Conservation (phyloP, 1,140 invertebrate species). For the Wiebesia pumilae region DNA sequence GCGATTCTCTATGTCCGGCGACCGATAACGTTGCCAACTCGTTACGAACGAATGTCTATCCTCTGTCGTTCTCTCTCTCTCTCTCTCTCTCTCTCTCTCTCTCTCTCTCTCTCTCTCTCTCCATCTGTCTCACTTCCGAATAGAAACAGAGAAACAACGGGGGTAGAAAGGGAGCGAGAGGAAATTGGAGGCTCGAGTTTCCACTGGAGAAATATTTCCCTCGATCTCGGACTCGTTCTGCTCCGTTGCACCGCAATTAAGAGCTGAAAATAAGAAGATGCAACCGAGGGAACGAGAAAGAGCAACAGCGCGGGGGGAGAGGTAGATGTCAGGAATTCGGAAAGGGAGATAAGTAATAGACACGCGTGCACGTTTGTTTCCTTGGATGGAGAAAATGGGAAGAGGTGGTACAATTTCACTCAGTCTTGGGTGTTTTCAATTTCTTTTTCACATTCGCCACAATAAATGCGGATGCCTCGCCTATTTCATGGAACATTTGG, state of each 20-base stretch:
- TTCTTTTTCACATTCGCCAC: background rate
- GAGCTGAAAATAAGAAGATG: constrained; percentile 24
- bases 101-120: background rate
- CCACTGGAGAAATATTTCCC: constrained; percentile 26
- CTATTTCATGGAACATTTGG: too few relatives aligned
- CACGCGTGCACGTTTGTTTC: background rate
- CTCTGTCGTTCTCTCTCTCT: background rate
- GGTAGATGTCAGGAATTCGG: background rate
- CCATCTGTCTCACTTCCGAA: background rate
- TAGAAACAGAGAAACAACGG: constrained; percentile 46
- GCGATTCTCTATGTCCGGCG: constrained; percentile 52
- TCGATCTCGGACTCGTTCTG: constrained; percentile 1
- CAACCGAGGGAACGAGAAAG: background rate
- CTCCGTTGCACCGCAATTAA: constrained; percentile 46
- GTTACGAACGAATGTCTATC: constrained; percentile 63
- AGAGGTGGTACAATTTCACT: background rate
- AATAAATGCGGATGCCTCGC: too few relatives aligned
- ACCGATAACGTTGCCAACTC: constrained; percentile 68
- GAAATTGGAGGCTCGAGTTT: constrained; percentile 49
- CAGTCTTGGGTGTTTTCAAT: background rate
- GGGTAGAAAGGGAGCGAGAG: constrained; percentile 19
- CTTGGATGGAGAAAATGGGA: background rate
- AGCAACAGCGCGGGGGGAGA: background rate
- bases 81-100: background rate
- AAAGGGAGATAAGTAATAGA: too few relatives aligned